phyloP scores from a whole-genome alignment of 1,140 invertebrate species.

The Drosophila lacteicornis region DNA sequence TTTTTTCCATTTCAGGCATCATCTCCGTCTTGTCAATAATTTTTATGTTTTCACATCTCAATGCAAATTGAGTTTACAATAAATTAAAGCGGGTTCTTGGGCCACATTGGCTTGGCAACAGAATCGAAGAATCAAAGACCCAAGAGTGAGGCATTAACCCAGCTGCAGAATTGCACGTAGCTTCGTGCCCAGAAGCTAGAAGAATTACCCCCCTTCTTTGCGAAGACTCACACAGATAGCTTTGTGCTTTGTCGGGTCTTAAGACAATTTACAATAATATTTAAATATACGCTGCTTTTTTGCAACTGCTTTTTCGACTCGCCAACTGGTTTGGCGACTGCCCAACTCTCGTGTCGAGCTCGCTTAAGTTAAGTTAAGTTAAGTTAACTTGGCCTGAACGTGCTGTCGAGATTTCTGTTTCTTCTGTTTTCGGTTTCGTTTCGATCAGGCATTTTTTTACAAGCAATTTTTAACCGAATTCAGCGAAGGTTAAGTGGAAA shows the following conservation, averaged over 20 bases:
- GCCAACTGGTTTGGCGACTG: slow-evolving; percentile 56
- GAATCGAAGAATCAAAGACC: background rate
- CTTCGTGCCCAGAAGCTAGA: slow-evolving; percentile 24
- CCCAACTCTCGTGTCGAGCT: slow-evolving; percentile 22
- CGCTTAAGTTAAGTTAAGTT: slow-evolving; percentile 15
- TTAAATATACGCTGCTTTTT: slow-evolving; percentile 52
- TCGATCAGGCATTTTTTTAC: slow-evolving; percentile 16
- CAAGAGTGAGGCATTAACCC: background rate
- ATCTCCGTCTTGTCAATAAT: slow-evolving; percentile 49
- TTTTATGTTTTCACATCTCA: slow-evolving; percentile 25
- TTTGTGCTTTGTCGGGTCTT: slow-evolving; percentile 23
- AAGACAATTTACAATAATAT: slow-evolving; percentile 59
- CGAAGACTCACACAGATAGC: slow-evolving; percentile 23
- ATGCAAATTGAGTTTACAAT: slow-evolving; percentile 55
- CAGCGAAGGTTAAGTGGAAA: slow-evolving; percentile 45
- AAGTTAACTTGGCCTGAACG: slow-evolving; percentile 28
- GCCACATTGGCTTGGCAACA: slow-evolving; percentile 17
- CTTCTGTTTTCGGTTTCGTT: slow-evolving; percentile 42
- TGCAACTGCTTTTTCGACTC: slow-evolving; percentile 43
- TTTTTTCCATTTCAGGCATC: slow-evolving; percentile 54
- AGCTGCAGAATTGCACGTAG: slow-evolving; percentile 33
- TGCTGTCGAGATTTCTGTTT: slow-evolving; percentile 27
- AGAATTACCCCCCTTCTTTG: background rate
- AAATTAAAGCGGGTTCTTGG: slow-evolving; percentile 25
- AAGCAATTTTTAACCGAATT: slow-evolving; percentile 17